These are phyloP conservation scores for roundworm (Caenorhabditis elegans) DNA, from an alignment of 1,140 invertebrate species.

Conservation along the genomic window WBcel235 BX284605.5:10184001-10184500, in stretches of 20 bases:
- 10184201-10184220: neutral
- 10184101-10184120: neutral
- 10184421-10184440: no score
- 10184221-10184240: neutral
- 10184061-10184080: neutral
- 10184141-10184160: neutral
- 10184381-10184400: neutral
- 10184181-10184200: neutral
- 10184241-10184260: neutral
- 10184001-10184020: slow-evolving; percentile 4
- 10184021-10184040: neutral
- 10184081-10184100: neutral
- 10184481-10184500: no score
- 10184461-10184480: no score
- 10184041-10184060: neutral
- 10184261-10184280: neutral
- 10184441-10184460: no score
- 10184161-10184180: neutral
- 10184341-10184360: neutral
- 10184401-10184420: neutral
- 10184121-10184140: neutral
- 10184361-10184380: neutral
- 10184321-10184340: no score
- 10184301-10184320: no score
- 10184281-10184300: no score